Base-by-base conservation (phyloP, 2,888 invertebrate genomes). In the Deroplatys truncata region DNA sequence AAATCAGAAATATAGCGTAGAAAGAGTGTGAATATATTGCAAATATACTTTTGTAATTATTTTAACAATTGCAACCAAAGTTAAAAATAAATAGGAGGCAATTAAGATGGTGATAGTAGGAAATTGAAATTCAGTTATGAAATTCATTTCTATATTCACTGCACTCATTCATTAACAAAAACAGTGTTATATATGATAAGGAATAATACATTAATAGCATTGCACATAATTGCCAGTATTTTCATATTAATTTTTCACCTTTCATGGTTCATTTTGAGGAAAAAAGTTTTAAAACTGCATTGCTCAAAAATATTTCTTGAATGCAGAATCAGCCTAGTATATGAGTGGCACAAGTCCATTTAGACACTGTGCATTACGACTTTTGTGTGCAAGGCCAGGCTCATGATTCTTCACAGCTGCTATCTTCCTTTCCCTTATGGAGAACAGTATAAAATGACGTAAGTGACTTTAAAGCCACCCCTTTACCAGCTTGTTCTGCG, bases 401-500 rank as follows among this genome's bases (percentile, higher is more conserved):
- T 90, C 90, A 90, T 56, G 90, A 90, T 35, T 90, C 90, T 85
- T 90, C 90, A 88, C 90, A 90, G 82, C 90, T 90, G 85, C 90
- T 90, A 9, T 89, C 90, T 31, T 96, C 96, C 92, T 96, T 96
- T 88, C 94, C 95, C 93, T 96, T 96, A 92, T 95, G 95, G 91
- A 97, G 94, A 92, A 95, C 95, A 87, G 95, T 96, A 94, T 96
- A 96, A 94, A 97, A 97, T 91, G 96, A 96, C 90, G 96, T 96
- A 91, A 97, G 94, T 92, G 96, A 96, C 93, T 96, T 96, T 92
- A 96, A 93, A 92, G 97, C 96, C 84, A 97, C 96, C 91, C 96
- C 97, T 95, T 98, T 98, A 92, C 98, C 98, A 92, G 96, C 96
- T 88, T 95, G 95, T 92, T 97, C 97, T 88, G 94, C 93, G 89